Percentiles rank a stretch among this genome's conserved stretches.
Conservation (phyloP, 2,113 vertebrate genomes). For the Cryptomyrus ogoouensis region DNA sequence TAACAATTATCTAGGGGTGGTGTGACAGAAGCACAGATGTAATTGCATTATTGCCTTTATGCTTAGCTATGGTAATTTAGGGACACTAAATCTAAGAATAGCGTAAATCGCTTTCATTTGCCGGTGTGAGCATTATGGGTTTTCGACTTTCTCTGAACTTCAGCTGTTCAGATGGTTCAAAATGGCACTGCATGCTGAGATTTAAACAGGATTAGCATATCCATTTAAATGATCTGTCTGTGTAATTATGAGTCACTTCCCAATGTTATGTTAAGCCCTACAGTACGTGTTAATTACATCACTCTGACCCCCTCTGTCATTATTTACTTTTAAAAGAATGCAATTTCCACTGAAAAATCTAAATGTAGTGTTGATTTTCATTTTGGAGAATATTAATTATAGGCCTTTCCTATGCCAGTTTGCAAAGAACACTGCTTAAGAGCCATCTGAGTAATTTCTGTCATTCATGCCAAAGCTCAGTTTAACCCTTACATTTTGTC, state of each 20-base stretch:
- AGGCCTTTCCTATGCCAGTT: neutral
- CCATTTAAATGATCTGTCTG: constrained; percentile 56
- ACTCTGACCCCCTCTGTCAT: constrained; percentile 38
- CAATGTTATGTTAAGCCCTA: constrained; percentile 29
- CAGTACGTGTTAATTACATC: constrained; percentile 34
- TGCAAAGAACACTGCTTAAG: neutral
- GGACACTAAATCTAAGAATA: constrained; percentile 36
- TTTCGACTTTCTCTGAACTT: constrained; percentile 48
- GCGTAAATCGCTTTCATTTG: constrained; percentile 31
- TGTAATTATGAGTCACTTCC: constrained; percentile 58
- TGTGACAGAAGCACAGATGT: constrained; percentile 38
- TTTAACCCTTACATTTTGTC: neutral
- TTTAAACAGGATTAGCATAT: constrained; percentile 55
- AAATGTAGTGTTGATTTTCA: neutral
- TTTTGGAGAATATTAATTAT: neutral
- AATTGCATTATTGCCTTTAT: constrained; percentile 29
- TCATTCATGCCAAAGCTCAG: neutral
- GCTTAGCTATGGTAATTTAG: constrained; percentile 34
- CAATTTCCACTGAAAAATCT: neutral
- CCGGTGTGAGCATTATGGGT: constrained; percentile 36
- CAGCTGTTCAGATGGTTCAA: constrained; percentile 53
- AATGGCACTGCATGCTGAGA: constrained; percentile 49
- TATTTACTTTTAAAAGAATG: constrained; percentile 28
- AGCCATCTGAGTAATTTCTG: neutral
- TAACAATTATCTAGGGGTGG: constrained; percentile 49